phyloP scores from a whole-genome alignment of 2,113 vertebrate species.

The Stomatorhinus ivindoensis region DNA sequence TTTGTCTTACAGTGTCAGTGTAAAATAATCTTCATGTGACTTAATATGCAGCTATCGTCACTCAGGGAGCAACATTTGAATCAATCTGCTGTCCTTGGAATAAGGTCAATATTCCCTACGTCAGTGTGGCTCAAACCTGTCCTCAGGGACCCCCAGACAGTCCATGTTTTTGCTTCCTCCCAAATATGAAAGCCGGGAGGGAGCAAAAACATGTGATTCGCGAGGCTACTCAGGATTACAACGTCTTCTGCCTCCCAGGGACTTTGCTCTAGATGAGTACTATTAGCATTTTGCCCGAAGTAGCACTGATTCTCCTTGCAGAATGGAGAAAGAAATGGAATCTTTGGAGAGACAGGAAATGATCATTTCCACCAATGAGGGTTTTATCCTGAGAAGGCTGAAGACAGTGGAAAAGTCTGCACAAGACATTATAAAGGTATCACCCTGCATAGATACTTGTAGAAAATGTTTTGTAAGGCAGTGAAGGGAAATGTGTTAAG shows the following conservation, averaged over 20 bases:
- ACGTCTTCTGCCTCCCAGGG: background rate
- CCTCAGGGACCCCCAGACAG: background rate
- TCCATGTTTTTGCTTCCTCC: background rate
- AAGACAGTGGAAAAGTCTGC: slow-evolving; percentile 74
- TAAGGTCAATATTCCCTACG: background rate
- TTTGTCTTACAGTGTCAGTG: background rate
- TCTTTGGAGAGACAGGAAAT: slow-evolving; percentile 75
- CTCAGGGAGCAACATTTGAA: background rate
- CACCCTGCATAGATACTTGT: background rate
- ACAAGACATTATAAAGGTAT: slow-evolving; percentile 81
- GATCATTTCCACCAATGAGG: slow-evolving; percentile 73
- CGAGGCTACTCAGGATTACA: background rate
- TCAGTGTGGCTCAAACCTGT: background rate
- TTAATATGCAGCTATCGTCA: background rate
- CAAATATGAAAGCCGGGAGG: background rate
- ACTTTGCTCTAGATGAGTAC: background rate
- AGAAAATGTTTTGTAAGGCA: background rate
- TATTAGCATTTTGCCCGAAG: background rate
- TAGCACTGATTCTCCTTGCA: slow-evolving; percentile 38
- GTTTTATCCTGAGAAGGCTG: slow-evolving; percentile 73
- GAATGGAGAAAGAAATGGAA: slow-evolving; percentile 78
- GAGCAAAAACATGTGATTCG: background rate
- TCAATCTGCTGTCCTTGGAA: background rate
- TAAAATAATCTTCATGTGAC: background rate
- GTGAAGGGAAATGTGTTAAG: background rate